These are phyloP conservation scores for Coregonus clupeaformis DNA, from an alignment of 2,113 vertebrate species.

Conservation along the genomic window DNA sequence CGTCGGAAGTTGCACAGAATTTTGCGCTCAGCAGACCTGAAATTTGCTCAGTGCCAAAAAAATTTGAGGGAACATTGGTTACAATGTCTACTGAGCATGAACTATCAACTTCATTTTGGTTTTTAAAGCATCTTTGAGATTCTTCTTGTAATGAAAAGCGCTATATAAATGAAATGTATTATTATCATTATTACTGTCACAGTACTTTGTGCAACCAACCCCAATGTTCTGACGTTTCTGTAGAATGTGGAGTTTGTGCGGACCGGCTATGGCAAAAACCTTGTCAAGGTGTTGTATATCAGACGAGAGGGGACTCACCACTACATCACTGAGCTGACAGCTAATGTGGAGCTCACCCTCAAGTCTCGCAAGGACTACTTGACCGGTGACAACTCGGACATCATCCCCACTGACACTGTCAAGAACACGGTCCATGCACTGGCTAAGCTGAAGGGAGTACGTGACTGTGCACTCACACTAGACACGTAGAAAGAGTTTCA, in stretches of 20 bases:
- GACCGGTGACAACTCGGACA: slow-evolving; percentile 83
- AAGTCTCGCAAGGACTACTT: slow-evolving; percentile 85
- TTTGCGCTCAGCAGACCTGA: no score
- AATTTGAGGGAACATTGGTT: no score
- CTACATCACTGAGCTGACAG: slow-evolving; percentile 82
- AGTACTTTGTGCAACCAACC: not conserved
- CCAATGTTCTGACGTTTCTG: not conserved
- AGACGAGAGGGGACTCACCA: slow-evolving; percentile 78
- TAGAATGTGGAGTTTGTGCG: slow-evolving; percentile 87
- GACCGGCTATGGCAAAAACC: slow-evolving; percentile 92
- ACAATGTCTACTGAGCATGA: no score
- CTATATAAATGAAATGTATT: not conserved
- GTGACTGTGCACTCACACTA: slow-evolving; percentile 27
- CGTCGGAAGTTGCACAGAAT: no score
- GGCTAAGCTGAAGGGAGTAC: slow-evolving; percentile 90
- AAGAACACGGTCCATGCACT: slow-evolving; percentile 92
- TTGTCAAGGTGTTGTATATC: slow-evolving; percentile 85
- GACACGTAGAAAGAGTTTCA: not conserved
- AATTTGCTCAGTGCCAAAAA: no score
- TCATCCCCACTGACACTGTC: slow-evolving; percentile 96
- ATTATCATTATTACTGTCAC: not conserved
- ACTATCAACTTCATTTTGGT: no score
- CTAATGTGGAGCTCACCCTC: slow-evolving; percentile 85
- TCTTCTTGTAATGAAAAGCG: not conserved
- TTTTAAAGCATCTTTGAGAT: no score